These are phyloP conservation scores for Caenorhabditis sp. DNA, from an alignment of 2,888 invertebrate genomes.

Conservation along the genomic window DNA sequence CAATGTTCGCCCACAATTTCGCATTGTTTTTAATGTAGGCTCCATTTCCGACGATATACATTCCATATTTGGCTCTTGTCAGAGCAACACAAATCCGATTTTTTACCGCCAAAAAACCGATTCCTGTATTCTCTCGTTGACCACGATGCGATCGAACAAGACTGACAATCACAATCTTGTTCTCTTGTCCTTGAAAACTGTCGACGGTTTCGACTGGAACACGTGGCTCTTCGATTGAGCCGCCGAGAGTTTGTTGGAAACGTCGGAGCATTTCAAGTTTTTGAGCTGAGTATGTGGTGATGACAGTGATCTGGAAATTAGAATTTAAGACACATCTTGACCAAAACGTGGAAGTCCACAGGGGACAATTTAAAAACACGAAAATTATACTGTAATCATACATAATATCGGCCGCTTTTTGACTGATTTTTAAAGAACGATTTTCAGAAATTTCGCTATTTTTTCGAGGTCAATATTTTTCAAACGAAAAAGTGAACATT, in stretches of 20 bases:
- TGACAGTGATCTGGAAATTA: constrained; percentile 77
- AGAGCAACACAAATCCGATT: constrained; percentile 73
- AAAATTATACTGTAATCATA: too few species aligned
- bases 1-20: constrained; percentile 47
- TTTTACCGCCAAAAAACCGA: constrained; percentile 69
- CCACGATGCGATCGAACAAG: constrained; percentile 82
- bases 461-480: too few species aligned
- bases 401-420: too few species aligned
- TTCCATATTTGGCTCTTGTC: constrained; percentile 79
- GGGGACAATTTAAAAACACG: too few species aligned
- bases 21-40: constrained; percentile 56
- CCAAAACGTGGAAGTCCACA: too few species aligned
- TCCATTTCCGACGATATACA: constrained; percentile 81
- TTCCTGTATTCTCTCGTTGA: constrained; percentile 68
- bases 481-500: too few species aligned
- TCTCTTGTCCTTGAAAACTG: constrained; percentile 58
- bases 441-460: too few species aligned
- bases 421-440: too few species aligned
- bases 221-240: constrained; percentile 3
- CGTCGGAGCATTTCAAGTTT: constrained; percentile 68
- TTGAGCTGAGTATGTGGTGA: constrained; percentile 81
- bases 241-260: background rate
- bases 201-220: constrained; percentile 53
- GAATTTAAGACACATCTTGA: background rate
- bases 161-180: constrained; percentile 79